These are phyloP conservation scores for Acyrthosiphon pisum DNA, from an alignment of 1,140 invertebrate genomes.

Conservation along the genomic window DNA sequence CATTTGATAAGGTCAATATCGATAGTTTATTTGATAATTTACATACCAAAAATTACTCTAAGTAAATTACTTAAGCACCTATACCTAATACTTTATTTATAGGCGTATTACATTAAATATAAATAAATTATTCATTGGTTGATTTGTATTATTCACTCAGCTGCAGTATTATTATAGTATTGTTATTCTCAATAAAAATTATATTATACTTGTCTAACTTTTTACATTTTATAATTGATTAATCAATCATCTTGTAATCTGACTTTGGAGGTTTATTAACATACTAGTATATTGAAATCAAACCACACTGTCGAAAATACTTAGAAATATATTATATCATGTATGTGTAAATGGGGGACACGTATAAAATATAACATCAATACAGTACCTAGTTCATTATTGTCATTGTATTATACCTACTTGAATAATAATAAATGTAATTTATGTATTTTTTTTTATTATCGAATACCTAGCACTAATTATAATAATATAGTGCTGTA, in stretches of 20 bases:
- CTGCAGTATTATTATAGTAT: not conserved
- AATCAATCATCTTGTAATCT: not conserved
- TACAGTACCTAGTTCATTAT: not conserved
- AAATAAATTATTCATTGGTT: too few relatives aligned
- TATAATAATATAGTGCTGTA: not conserved
- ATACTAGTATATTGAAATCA: not conserved
- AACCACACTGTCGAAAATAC: not conserved
- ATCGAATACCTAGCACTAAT: not conserved
- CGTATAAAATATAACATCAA: not conserved
- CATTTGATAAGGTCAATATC: not conserved
- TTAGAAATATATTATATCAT: not conserved
- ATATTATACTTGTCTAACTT: too few relatives aligned
- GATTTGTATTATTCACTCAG: not conserved
- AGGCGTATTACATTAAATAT: not conserved
- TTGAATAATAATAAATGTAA: not conserved
- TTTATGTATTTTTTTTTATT: conserved; percentile 1
- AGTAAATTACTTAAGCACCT: too few relatives aligned
- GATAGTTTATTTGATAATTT: not conserved
- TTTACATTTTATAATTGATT: not conserved
- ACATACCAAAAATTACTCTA: not conserved
- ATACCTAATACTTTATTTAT: not conserved
- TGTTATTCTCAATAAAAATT: not conserved
- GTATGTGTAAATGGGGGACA: not conserved
- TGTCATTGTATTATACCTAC: not conserved
- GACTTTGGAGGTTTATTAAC: not conserved